Percentiles rank a stretch among this genome's conserved stretches.
phyloP scores from a whole-genome alignment of 1,140 invertebrate genomes.

The Steinernema feltiae region DNA sequence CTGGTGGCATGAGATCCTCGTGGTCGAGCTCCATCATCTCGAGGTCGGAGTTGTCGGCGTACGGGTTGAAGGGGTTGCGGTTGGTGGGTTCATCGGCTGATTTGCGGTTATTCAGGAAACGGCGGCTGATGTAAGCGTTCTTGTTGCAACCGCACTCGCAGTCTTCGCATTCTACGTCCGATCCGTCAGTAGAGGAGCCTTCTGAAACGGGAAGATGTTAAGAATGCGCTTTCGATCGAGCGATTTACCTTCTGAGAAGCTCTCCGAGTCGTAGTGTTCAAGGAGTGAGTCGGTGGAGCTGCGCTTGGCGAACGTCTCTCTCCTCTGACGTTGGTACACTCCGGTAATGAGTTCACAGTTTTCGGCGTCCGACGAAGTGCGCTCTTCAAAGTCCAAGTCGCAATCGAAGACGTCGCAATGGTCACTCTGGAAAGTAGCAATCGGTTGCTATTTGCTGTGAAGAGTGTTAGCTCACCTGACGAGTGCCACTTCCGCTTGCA shows the following conservation, averaged over 20 bases:
- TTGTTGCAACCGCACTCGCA: background rate
- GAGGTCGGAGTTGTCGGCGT: background rate
- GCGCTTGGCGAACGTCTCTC: conserved; percentile 4
- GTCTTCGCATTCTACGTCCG: background rate
- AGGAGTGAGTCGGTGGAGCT: background rate
- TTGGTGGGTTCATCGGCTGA: background rate
- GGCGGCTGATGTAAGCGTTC: conserved; percentile 10
- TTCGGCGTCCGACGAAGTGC: background rate
- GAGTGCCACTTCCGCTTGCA: background rate
- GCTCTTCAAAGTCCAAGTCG: background rate
- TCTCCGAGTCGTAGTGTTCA: conserved; percentile 2
- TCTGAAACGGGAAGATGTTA: background rate
- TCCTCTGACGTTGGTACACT: background rate
- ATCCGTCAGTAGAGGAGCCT: background rate
- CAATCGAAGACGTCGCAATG: conserved; percentile 1
- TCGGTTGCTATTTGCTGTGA: background rate
- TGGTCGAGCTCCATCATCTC: conserved; percentile 4
- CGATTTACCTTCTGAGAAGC: conserved; percentile 1
- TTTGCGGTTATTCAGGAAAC: background rate
- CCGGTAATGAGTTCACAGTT: background rate
- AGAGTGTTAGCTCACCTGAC: background rate
- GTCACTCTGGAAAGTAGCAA: background rate
- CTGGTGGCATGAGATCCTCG: background rate
- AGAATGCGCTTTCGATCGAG: background rate
- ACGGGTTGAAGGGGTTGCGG: background rate